Base-by-base conservation (phyloP, 2,888 invertebrate species). In the Acleris cristana region DNA sequence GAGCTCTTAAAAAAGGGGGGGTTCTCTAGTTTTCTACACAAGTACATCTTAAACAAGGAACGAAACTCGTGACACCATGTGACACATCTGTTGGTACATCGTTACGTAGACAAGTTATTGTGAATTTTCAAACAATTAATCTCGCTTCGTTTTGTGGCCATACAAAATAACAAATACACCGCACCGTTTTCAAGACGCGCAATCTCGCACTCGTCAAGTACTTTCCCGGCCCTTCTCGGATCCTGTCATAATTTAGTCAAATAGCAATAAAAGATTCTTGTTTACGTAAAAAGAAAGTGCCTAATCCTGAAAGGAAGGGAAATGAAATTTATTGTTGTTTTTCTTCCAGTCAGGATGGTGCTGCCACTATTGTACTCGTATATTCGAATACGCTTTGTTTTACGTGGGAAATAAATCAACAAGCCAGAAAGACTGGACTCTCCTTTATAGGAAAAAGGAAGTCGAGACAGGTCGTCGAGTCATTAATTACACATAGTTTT, bases 371-470 rank as follows among this genome's bases (percentile, higher is more conserved):
- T 61, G 53, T 58, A 44, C 34, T 44, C 45, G 8, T 12, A 19
- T 26, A 3, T 14, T 40, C 19, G 34, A 60, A 51, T 60, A 40
- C 23, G 58, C 48, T 63, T 52, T 62, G 57, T 66, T 48, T n/a
- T 63, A 57, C 40, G 62, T 52, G 61, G 56, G 18, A 52, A 56
- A 65, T 66, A 57, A 61, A 62, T 63, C 57, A 48, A 48, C 63
- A 14, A 53, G 58, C 34, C 57, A 67, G 62, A 58, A 67, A 63
- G 58, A 67, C 52, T 67, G 48, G 67, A 64, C 62, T 66, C 34
- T 62, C 61, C 66, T 57, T 62, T 62, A 62, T 66, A 56, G 52
- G 66, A 53, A 48, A 34, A 45, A 45, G 63, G 63, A 67, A 63
- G 66, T 66, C 45, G 56, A 57, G 56, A 56, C 51, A 30, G 26